Conservation (phyloP, 2,113 vertebrate genomes). For the Mus pahari region DNA sequence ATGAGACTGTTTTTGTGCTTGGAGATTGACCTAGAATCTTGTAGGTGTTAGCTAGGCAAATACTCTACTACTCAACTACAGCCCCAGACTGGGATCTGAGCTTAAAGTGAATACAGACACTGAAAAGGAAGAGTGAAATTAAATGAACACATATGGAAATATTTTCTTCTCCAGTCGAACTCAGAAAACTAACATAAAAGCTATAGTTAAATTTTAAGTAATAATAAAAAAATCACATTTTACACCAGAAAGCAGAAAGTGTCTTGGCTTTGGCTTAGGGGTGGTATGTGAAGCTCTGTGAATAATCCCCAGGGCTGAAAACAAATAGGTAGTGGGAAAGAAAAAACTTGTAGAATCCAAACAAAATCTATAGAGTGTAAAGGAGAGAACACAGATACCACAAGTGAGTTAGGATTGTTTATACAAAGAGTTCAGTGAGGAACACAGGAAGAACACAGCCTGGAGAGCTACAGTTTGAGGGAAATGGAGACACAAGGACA, state of each 20-base stretch:
- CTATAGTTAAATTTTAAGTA: constrained; percentile 21
- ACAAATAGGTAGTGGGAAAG: neutral
- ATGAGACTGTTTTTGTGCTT: neutral
- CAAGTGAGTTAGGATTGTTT: neutral
- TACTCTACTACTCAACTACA: neutral
- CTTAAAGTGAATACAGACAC: neutral
- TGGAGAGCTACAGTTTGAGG: neutral
- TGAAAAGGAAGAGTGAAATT: constrained; percentile 27
- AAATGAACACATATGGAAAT: neutral
- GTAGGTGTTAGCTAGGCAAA: neutral
- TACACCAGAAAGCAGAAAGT: neutral
- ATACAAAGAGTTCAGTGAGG: neutral
- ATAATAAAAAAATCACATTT: constrained; percentile 47
- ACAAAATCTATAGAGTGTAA: neutral
- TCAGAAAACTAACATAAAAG: neutral
- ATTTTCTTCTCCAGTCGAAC: neutral
- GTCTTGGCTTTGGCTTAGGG: neutral
- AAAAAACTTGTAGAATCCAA: neutral
- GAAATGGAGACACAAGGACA: neutral
- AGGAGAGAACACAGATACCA: neutral
- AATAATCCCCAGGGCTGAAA: neutral
- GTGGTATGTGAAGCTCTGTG: neutral
- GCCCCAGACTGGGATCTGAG: neutral
- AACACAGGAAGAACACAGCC: neutral
- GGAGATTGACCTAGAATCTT: no score